phyloP scores from a whole-genome alignment of 2,797 vertebrate species.

The Ceryle rudis region DNA sequence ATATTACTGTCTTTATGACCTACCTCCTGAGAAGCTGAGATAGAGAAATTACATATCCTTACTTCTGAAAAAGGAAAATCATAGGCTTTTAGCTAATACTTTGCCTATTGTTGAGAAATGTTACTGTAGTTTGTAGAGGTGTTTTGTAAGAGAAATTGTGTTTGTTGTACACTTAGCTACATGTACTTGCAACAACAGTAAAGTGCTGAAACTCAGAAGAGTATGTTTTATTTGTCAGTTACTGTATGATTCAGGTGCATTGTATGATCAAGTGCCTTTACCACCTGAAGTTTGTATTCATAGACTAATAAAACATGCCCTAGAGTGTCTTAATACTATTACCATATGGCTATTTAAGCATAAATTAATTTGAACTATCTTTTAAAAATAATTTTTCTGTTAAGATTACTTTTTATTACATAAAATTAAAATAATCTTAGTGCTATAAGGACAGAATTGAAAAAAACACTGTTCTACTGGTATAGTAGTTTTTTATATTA shows the following conservation, averaged over 20 bases:
- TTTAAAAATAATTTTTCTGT: background rate
- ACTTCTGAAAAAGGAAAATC: background rate
- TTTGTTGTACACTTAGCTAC: background rate
- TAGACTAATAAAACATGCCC: background rate
- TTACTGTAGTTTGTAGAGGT: background rate
- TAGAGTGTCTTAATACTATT: background rate
- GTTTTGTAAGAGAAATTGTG: background rate
- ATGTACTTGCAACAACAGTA: background rate
- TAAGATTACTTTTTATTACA: background rate
- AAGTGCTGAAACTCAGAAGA: background rate
- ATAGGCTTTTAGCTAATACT: background rate
- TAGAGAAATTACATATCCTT: background rate
- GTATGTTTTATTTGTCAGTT: conserved; percentile 16
- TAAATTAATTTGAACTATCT: conserved; percentile 1
- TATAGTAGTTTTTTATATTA: background rate
- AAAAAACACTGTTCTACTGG: background rate
- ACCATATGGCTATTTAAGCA: background rate
- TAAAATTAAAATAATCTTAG: background rate
- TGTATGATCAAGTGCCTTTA: background rate
- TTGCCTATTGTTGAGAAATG: background rate
- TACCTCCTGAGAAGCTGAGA: background rate
- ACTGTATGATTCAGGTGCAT: background rate
- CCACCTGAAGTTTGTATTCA: background rate
- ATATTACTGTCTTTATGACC: background rate
- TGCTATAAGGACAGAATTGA: background rate